These are phyloP conservation scores for Pseudochaenichthys georgianus DNA, from an alignment of 2,797 vertebrate species.

Conservation along the genomic window DNA sequence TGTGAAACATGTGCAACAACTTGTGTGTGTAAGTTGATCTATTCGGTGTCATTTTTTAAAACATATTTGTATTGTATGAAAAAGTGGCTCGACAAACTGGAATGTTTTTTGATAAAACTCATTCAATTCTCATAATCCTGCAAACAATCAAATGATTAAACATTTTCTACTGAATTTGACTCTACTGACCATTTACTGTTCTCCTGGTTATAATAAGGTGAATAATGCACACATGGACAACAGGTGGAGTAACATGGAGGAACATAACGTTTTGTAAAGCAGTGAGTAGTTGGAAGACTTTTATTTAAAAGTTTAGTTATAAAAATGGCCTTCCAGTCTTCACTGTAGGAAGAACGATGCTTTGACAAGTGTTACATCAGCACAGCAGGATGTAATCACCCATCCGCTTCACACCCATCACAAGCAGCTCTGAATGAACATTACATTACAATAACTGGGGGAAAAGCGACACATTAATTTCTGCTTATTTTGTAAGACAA, in stretches of 20 bases:
- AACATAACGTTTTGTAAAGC: conserved; percentile 4
- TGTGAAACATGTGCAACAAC: conserved; percentile 19
- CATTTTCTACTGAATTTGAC: conserved; percentile 43
- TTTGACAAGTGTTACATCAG: conserved; percentile 52
- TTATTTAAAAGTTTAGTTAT: conserved; percentile 81
- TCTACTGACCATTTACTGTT: not conserved
- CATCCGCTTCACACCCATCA: conserved; percentile 43
- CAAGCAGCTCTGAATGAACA: conserved; percentile 53
- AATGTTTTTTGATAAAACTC: conserved; percentile 20
- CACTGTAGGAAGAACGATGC: conserved; percentile 56
- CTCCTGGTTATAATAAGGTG: not conserved
- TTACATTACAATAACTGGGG: conserved; percentile 44
- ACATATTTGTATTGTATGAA: conserved; percentile 15
- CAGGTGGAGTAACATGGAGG: not conserved
- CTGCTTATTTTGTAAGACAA: conserved; percentile 59
- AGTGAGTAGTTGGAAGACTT: conserved; percentile 69
- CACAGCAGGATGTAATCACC: conserved; percentile 54
- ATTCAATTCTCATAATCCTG: conserved; percentile 34
- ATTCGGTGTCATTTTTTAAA: conserved; percentile 36
- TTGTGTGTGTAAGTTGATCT: conserved; percentile 21
- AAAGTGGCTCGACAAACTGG: not conserved
- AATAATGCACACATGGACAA: not conserved
- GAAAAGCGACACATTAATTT: conserved; percentile 67
- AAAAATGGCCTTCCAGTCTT: conserved; percentile 67
- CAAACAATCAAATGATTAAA: conserved; percentile 50